A percentile compares a stretch with the other conserved stretches of the same genome.
phyloP scores from a whole-genome alignment of 1,140 invertebrate genomes.

The Drosophila ficusphila region DNA sequence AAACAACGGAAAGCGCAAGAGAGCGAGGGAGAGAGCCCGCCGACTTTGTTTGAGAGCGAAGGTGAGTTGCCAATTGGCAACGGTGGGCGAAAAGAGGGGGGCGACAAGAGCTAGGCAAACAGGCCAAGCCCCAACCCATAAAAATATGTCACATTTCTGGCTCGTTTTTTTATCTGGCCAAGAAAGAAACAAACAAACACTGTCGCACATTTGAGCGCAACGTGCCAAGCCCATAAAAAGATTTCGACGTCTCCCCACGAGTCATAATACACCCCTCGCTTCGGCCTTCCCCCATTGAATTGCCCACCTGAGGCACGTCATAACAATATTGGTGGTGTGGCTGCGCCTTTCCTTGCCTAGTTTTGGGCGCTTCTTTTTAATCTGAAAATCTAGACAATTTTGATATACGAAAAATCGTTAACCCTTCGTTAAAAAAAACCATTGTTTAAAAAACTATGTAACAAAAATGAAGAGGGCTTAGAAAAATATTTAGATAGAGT shows the following conservation, averaged over 20 bases:
- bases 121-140: constrained; percentile 62
- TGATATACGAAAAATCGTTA: neutral
- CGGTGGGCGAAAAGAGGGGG: constrained; percentile 23
- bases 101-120: constrained; percentile 34
- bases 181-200: constrained; percentile 62
- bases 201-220: constrained; percentile 34
- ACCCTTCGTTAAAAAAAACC: neutral
- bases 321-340: constrained; percentile 6
- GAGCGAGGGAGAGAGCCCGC: neutral
- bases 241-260: constrained; percentile 25
- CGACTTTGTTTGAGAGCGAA: constrained; percentile 39
- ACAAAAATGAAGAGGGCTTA: too few species aligned
- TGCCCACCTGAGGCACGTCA: constrained; percentile 44
- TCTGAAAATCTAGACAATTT: too few species aligned
- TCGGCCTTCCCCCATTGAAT: neutral
- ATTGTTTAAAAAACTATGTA: neutral
- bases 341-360: constrained; percentile 40
- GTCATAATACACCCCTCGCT: constrained; percentile 11
- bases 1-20: constrained; percentile 25
- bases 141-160: constrained; percentile 70
- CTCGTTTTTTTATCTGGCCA: constrained; percentile 41
- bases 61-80: constrained; percentile 49
- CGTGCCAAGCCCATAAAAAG: constrained; percentile 77
- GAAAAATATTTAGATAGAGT: too few species aligned
- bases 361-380: constrained; percentile 41